Evolutionary conservation across 64 coral and sea anemone species (phyloP).

Genomic region (Stichodactyla helianthus): DNA sequence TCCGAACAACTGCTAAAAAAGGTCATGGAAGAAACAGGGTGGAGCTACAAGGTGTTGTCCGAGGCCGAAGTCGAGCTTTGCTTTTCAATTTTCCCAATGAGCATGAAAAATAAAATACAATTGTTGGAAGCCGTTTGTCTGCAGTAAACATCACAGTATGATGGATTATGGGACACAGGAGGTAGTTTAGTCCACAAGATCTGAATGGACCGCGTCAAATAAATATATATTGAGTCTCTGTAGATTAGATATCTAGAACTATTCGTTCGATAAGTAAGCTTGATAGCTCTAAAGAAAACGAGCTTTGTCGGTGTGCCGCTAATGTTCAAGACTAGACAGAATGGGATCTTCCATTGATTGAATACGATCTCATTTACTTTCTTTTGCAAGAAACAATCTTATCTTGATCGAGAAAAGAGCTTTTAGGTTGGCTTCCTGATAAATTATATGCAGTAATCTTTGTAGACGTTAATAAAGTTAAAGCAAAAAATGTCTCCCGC

Average conservation of each 20-base stretch:
- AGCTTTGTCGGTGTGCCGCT: not conserved
- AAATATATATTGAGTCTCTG: not conserved
- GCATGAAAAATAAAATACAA: not conserved
- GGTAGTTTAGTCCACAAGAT: not conserved
- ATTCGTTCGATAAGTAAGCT: not conserved
- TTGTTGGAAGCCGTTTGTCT: not conserved
- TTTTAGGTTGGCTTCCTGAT: not conserved
- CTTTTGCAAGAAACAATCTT: not conserved
- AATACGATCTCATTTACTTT: not conserved
- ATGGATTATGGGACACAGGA: not conserved
- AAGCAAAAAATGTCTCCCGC: not conserved
- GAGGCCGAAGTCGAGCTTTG: not conserved
- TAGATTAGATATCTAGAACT: not conserved
- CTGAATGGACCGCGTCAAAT: not conserved
- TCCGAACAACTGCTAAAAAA: conserved; percentile 19
- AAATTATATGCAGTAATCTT: not conserved
- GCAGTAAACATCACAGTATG: not conserved
- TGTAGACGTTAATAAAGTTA: not conserved
- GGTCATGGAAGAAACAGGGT: not conserved
- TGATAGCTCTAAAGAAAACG: not conserved
- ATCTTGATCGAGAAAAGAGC: not conserved
- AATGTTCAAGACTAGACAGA: not conserved
- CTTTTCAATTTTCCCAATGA: not conserved
- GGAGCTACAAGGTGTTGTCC: conserved; percentile 23
- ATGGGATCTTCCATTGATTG: not conserved